phyloP scores from a whole-genome alignment of 1,140 invertebrate genomes.

The Halotydeus destructor region DNA sequence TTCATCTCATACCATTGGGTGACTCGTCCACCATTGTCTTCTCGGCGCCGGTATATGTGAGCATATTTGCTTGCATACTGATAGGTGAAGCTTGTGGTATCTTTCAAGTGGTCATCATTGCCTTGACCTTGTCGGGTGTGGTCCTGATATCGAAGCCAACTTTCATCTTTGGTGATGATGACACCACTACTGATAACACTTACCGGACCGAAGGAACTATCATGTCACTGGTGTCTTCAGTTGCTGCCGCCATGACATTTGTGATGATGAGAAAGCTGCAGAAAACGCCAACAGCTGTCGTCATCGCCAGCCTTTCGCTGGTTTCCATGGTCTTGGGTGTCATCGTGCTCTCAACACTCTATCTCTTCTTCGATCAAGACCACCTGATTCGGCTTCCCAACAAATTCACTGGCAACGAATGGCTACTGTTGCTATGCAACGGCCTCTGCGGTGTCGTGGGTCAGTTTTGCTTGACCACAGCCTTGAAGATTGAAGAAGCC shows the following conservation, averaged over 20 bases:
- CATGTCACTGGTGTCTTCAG: conserved; percentile 54
- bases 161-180: conserved; percentile 24
- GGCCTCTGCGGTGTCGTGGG: no score
- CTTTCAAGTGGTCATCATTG: conserved; percentile 28
- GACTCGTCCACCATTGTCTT: conserved; percentile 35
- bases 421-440: no score
- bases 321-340: no score
- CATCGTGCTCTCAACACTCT: no score
- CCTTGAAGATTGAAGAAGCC: no score
- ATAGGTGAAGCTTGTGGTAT: conserved; percentile 32
- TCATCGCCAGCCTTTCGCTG: conserved; percentile 37
- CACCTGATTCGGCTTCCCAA: no score
- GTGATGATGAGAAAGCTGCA: conserved; percentile 58
- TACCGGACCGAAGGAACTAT: conserved; percentile 42
- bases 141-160: conserved; percentile 30
- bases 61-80: conserved; percentile 30
- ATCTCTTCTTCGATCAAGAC: no score
- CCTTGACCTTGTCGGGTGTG: conserved; percentile 28
- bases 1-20: conserved; percentile 34
- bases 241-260: conserved; percentile 68
- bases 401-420: no score
- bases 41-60: conserved; percentile 32
- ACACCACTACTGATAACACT: conserved; percentile 17
- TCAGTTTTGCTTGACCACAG: no score
- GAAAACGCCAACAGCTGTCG: conserved; percentile 52